Evolutionary conservation across 1,140 invertebrate species (phyloP), one percentile per base, ranked within the genome.

Genomic region (Lepidurus apus): DNA sequence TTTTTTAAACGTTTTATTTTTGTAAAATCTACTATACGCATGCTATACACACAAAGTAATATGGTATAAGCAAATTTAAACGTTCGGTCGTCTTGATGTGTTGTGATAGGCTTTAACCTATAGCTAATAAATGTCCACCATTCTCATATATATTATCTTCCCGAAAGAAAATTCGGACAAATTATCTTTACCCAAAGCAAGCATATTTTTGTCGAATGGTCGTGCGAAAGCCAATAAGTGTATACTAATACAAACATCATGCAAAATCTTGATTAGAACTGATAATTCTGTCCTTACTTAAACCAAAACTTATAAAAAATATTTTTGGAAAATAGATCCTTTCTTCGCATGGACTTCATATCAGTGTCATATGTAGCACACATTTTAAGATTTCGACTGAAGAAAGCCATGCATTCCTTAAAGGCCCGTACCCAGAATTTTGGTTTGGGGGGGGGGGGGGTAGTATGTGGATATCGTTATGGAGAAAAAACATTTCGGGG

Each of bases 101-200:
- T n/a, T 65, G 53, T 65, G 53, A 65, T 65, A 65, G 53, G 53
- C 53, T 65, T 65, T 65, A 65, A 65, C 53, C 53, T 65, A 65
- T 65, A 65, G 21, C 5, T 21, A 65, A 21, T 65, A 65, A 17
- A 65, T 65, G 53, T 34, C 34, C 21, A 65, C 13, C 53, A 21
- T 65, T 65, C 17, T 47, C 53, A 6, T 65, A 9, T 65, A 21
- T 65, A 47, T n/a, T 65, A 13, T 65, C 8, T 21, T 7, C 17
- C 2, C 8, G 53, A n/a, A 65, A 65, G 6, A 65, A 65, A 65
- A 65, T n/a, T 65, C 53, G 21, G 53, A 65, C 17, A 65, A n/a
- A 65, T 65, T 65, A 65, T 65, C 53, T 65, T n/a, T 65, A 13
- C 4, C 53, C 53, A 65, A 65, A 65, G 53, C 21, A 65, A 65